Conservation (phyloP, 2,113 vertebrate species). For the Eulacestoma nigropectus region DNA sequence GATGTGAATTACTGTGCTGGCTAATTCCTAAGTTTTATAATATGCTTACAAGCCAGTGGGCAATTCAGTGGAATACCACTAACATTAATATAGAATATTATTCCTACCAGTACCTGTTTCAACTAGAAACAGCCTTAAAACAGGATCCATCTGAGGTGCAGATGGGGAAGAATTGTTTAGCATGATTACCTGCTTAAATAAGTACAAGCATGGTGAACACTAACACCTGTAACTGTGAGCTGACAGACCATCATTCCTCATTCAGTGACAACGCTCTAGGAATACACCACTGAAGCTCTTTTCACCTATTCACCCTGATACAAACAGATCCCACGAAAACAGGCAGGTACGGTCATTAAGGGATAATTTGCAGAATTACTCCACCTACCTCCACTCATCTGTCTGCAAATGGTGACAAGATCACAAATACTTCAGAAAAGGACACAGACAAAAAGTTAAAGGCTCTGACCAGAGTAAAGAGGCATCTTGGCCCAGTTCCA, state of each 20-base stretch:
- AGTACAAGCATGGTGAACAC: background rate
- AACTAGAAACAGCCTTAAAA: background rate
- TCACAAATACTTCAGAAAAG: background rate
- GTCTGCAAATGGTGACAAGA: background rate
- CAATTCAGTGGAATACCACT: background rate
- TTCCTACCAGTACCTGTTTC: background rate
- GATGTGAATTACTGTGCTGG: background rate
- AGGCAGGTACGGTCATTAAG: background rate
- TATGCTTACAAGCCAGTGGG: background rate
- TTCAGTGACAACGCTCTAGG: background rate
- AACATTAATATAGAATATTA: background rate
- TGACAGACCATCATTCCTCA: background rate
- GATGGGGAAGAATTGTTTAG: background rate
- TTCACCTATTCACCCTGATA: background rate
- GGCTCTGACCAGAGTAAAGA: background rate
- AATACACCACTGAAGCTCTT: background rate
- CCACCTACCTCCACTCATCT: background rate
- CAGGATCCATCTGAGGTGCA: background rate
- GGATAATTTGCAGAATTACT: background rate
- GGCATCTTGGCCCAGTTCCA: background rate
- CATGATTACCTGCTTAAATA: background rate
- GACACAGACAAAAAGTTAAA: background rate
- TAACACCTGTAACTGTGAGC: background rate
- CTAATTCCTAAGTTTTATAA: background rate
- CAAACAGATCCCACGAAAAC: background rate